Evolutionary conservation across 2,888 invertebrate species (phyloP).

Genomic region (Yponomeuta sedellus): DNA sequence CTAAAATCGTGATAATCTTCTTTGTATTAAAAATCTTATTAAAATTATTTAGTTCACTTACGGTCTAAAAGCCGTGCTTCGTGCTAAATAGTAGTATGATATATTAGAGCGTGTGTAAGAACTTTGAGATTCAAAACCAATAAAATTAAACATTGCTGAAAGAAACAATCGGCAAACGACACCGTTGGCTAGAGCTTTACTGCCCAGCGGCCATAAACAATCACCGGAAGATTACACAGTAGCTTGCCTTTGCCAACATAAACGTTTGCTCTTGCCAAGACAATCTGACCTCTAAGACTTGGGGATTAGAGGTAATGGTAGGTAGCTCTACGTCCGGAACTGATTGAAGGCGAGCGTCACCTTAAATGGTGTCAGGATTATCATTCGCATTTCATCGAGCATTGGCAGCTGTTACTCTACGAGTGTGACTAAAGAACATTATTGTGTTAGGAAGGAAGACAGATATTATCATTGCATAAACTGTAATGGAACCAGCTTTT

Average conservation of each 20-base stretch:
- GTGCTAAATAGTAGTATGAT: no score
- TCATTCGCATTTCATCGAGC: background rate
- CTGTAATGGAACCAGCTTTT: no score
- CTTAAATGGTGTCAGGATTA: constrained; percentile 1
- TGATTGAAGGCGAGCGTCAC: background rate
- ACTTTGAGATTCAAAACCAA: no score
- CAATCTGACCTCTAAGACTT: background rate
- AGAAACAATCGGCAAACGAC: no score
- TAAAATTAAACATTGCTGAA: no score
- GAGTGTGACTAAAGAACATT: background rate
- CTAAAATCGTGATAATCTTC: background rate
- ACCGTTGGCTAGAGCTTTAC: no score
- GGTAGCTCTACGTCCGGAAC: background rate
- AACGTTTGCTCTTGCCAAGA: background rate
- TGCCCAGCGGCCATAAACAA: background rate
- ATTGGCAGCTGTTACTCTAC: background rate
- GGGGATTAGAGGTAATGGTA: background rate
- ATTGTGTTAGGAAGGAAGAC: no score
- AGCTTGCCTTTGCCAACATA: background rate
- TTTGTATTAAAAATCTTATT: no score
- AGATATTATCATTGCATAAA: no score
- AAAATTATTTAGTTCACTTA: no score
- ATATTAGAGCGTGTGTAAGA: no score
- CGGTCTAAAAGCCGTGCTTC: no score
- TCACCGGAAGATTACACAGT: background rate